These are phyloP conservation scores for Clamator glandarius DNA, from an alignment of 2,797 vertebrate species.

Conservation along the genomic window DNA sequence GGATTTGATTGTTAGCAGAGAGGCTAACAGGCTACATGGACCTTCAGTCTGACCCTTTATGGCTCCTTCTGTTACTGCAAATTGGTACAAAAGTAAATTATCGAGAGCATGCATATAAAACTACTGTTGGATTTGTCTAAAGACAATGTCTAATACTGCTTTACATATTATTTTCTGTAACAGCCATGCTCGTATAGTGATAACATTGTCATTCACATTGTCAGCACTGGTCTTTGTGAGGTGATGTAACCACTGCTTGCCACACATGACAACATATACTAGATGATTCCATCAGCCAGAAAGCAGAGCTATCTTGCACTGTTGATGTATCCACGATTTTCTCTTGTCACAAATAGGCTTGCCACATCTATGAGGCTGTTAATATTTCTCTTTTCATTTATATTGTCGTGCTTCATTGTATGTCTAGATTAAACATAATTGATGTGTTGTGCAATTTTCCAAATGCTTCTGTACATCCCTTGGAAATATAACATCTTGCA, in stretches of 20 bases:
- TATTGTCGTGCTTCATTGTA: neutral
- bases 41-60: neutral
- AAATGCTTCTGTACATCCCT: neutral
- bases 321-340: neutral
- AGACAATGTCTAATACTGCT: neutral
- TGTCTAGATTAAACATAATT: neutral
- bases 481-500: neutral
- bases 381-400: neutral
- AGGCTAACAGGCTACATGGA: neutral
- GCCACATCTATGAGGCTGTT: neutral
- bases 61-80: neutral
- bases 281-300: neutral
- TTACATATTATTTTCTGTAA: neutral
- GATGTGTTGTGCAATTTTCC: neutral
- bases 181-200: neutral
- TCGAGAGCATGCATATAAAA: neutral
- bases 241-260: neutral
- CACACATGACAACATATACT: rapidly evolving
- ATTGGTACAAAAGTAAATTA: neutral
- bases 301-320: neutral
- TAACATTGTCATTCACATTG: neutral
- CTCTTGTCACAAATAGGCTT: neutral
- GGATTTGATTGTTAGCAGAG: neutral
- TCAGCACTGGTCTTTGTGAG: neutral
- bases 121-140: neutral